Percentiles rank a stretch among this genome's conserved stretches.
Evolutionary conservation across 2,113 vertebrate genomes (phyloP).

Genomic region (Protobothrops flavoviridis): DNA sequence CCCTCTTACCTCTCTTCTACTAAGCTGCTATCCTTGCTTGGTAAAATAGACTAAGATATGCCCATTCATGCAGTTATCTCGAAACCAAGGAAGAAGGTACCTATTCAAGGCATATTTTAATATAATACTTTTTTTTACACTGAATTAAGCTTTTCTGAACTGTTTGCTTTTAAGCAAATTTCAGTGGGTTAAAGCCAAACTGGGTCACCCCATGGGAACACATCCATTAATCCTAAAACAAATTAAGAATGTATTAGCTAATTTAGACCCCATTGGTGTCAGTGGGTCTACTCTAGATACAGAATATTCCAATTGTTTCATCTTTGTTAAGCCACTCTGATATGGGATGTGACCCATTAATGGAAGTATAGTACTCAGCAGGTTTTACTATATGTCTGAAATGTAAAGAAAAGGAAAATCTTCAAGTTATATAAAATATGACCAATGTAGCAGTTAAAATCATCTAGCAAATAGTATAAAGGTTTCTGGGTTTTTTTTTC

Average conservation of each 20-base stretch:
- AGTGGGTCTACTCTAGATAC: background rate
- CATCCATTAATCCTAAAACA: background rate
- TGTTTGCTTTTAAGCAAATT: background rate
- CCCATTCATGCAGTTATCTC: background rate
- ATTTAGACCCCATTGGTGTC: background rate
- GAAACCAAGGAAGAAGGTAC: background rate
- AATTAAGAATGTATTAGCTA: background rate
- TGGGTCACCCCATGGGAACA: background rate
- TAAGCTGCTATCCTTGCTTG: background rate
- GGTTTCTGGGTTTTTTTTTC: background rate
- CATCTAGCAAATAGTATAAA: background rate
- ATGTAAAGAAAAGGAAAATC: no score
- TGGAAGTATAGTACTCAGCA: background rate
- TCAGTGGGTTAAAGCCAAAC: background rate
- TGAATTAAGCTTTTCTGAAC: background rate
- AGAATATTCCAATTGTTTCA: background rate
- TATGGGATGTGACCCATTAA: background rate
- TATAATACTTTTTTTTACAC: background rate
- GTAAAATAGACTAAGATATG: background rate
- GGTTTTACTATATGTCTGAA: no score
- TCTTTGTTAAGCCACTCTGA: background rate
- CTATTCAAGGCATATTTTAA: background rate
- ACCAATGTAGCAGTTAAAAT: background rate
- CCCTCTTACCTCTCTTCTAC: no score
- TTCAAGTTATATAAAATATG: background rate